phyloP scores from a whole-genome alignment of 2,888 invertebrate genomes.

The Erebia ligea region DNA sequence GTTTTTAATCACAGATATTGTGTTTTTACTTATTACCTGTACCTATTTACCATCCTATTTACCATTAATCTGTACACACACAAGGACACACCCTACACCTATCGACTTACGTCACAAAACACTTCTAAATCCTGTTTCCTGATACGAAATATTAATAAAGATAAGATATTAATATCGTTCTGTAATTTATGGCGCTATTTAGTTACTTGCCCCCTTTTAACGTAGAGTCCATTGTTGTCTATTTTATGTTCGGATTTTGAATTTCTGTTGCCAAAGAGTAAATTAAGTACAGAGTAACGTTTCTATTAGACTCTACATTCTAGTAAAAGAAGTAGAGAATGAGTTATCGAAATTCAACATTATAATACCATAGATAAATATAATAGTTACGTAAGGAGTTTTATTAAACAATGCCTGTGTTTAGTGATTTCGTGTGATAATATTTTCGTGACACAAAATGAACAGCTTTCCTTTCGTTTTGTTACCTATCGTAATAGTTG shows the following conservation, averaged over 20 bases:
- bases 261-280: constrained; percentile 20
- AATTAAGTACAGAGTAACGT: background rate
- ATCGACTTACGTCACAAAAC: constrained; percentile 40
- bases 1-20: too few species aligned
- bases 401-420: background rate
- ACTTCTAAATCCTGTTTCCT: constrained; percentile 42
- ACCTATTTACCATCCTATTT: too few species aligned
- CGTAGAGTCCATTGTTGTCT: constrained; percentile 15
- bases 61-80: background rate
- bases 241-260: constrained; percentile 26
- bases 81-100: constrained; percentile 13
- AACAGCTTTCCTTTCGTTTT: background rate
- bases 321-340: background rate
- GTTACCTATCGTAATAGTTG: constrained; percentile 2
- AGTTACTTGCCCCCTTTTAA: constrained; percentile 20
- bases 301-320: background rate
- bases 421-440: background rate
- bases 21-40: too few species aligned
- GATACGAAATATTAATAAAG: constrained; percentile 35
- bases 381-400: background rate
- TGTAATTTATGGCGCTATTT: constrained; percentile 38
- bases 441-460: constrained; percentile 2
- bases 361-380: background rate
- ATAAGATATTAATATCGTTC: constrained; percentile 42
- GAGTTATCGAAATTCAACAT: too few species aligned